Conservation (phyloP, 2,888 invertebrate species). For the Cephus pygmeus region DNA sequence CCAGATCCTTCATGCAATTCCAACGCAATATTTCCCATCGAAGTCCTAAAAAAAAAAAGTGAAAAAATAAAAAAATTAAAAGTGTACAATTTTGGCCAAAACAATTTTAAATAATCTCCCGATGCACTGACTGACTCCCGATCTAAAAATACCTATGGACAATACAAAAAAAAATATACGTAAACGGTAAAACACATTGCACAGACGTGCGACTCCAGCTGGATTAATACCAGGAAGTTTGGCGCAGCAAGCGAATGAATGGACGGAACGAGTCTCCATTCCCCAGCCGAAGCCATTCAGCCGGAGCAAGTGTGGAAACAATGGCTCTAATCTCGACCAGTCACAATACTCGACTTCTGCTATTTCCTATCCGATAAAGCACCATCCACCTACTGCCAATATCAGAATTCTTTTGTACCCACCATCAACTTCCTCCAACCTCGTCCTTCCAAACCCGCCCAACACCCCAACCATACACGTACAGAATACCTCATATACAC, state of each 20-base stretch:
- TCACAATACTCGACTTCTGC: constrained; percentile 39
- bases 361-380: constrained; percentile 41
- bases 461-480: neutral
- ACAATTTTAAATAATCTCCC: neutral
- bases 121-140: neutral
- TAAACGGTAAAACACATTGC: neutral
- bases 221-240: constrained; percentile 4
- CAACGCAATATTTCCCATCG: neutral
- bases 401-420: constrained; percentile 3
- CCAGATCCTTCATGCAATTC: neutral
- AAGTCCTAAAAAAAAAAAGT: neutral
- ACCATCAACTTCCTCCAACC: constrained; percentile 1
- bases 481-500: neutral
- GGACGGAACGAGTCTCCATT: constrained; percentile 10
- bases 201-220: neutral
- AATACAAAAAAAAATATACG: neutral
- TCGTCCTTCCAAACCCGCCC: neutral
- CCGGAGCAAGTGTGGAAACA: constrained; percentile 39
- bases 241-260: neutral
- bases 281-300: constrained; percentile 28
- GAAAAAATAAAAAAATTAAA: too few species aligned
- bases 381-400: constrained; percentile 16
- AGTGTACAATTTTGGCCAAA: too few species aligned
- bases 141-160: neutral
- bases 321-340: constrained; percentile 43